phyloP scores from a whole-genome alignment of 1,140 invertebrate species.

The Anastatus disparis region DNA sequence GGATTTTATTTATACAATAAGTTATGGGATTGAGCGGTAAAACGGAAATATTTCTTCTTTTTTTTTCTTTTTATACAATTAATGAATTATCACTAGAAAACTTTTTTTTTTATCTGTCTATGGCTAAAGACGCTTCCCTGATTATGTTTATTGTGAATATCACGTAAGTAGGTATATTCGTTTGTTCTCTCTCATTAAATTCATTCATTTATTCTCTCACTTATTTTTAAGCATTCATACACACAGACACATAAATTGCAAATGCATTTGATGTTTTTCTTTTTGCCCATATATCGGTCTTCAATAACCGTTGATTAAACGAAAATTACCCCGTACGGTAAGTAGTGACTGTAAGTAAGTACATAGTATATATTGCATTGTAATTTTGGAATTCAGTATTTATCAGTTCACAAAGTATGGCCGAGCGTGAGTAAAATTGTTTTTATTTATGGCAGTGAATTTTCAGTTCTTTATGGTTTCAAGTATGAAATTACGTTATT shows the following conservation, averaged over 20 bases:
- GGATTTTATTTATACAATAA: constrained; percentile 19
- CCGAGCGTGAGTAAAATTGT: constrained; percentile 43
- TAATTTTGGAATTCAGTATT: constrained; percentile 64
- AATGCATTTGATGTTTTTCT: constrained; percentile 30
- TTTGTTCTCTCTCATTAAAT: constrained; percentile 43
- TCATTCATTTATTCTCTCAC: constrained; percentile 11
- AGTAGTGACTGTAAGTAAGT: constrained; percentile 61
- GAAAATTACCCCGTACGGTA: constrained; percentile 46
- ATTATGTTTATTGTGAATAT: constrained; percentile 62
- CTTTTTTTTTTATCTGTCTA: constrained; percentile 20
- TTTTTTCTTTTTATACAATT: constrained; percentile 21
- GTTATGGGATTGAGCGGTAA: neutral
- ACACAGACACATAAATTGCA: constrained; percentile 42
- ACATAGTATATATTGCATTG: constrained; percentile 66
- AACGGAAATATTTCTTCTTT: constrained; percentile 14
- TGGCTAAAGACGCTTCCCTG: constrained; percentile 56
- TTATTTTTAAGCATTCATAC: constrained; percentile 28
- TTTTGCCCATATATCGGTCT: neutral
- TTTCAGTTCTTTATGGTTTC: constrained; percentile 13
- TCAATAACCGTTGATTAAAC: constrained; percentile 43
- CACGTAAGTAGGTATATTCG: constrained; percentile 54
- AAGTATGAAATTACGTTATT: constrained; percentile 21
- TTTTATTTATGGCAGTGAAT: constrained; percentile 57
- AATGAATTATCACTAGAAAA: constrained; percentile 32
- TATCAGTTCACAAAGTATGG: constrained; percentile 51